Conservation (phyloP, 2,888 invertebrate species). For the Nowickia ferox region DNA sequence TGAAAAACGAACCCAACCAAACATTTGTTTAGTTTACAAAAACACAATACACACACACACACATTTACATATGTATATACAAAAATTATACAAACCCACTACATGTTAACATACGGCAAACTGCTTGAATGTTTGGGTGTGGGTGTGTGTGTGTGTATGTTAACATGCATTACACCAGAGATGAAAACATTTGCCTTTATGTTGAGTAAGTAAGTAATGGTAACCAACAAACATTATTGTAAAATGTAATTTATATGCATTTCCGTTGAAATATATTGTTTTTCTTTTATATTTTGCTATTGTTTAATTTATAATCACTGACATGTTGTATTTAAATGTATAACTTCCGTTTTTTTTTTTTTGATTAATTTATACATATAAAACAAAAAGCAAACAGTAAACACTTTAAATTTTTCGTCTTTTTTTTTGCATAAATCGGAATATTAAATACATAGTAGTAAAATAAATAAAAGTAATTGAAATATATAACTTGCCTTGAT, state of each 20-base stretch:
- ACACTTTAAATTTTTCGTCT: background rate
- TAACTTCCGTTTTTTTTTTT: slow-evolving; percentile 73
- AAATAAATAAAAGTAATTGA: background rate
- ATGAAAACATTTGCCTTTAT: slow-evolving; percentile 28
- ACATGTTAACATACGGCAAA: background rate
- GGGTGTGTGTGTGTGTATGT: background rate
- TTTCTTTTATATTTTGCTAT: slow-evolving; percentile 42
- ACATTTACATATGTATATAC: slow-evolving; percentile 10
- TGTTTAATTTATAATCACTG: slow-evolving; percentile 71
- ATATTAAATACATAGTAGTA: background rate
- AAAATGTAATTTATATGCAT: slow-evolving; percentile 75
- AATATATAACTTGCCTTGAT: background rate
- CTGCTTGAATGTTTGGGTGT: no score
- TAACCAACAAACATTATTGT: slow-evolving; percentile 61
- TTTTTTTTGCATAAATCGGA: background rate
- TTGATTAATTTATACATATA: slow-evolving; percentile 23
- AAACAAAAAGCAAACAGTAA: slow-evolving; percentile 24
- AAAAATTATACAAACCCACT: background rate
- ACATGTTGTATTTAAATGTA: slow-evolving; percentile 77
- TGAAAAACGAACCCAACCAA: slow-evolving; percentile 18
- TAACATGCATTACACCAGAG: slow-evolving; percentile 6
- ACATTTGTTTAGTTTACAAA: slow-evolving; percentile 24
- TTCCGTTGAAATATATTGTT: slow-evolving; percentile 68
- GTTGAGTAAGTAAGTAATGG: slow-evolving; percentile 45
- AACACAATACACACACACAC: slow-evolving; percentile 1